Evolutionary conservation across 2,113 vertebrate genomes (phyloP), one percentile per base, ranked within the genome.

Genomic region (Setophaga petechia): DNA sequence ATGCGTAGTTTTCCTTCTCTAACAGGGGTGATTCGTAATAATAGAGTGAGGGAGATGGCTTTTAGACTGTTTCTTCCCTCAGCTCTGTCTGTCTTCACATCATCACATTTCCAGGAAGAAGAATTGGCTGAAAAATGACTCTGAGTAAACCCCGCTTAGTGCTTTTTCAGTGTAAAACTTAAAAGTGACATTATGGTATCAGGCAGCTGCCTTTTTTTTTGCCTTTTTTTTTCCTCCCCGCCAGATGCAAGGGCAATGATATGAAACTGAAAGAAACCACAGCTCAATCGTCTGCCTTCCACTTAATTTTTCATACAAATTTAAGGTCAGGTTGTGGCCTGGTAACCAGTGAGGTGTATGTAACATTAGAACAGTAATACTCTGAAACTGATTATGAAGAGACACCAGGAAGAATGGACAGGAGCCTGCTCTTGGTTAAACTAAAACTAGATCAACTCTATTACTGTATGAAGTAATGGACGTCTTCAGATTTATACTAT

Each of bases 261-360:
- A 97, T 97, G 96, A 97, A 97, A 92, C 89, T 96, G 97, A 98
- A 96, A 97, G 96, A 98, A 98, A 98, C 98, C 98, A 98, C 97
- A 98, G 95, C 97, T 98, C 97, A 97, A 61, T 97, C 89, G 33
- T 95, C 97, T 97, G 95, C 95, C 97, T 98, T 97, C 97, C 97
- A 98, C 97, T 97, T 97, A 98, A 98, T 98, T 97, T 98, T 98
- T 98, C 98, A 98, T 97, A 97, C 96, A 98, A 98, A 97, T 98
- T 97, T 97, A 97, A 97, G 97, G 97, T 98, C 98, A 97, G 87
- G 74, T 71, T 96, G 61, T 97, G 93, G 93, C 92, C 96, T 90
- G 79, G 92, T 93, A 96, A 93, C 66, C 82, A 86, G 84, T 76
- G 89, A 97, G 76, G 76, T 94, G 78, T 94, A 92, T 79, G 89